Evolutionary conservation across 2,888 invertebrate genomes (phyloP).

Genomic region (Tinea trinotella): DNA sequence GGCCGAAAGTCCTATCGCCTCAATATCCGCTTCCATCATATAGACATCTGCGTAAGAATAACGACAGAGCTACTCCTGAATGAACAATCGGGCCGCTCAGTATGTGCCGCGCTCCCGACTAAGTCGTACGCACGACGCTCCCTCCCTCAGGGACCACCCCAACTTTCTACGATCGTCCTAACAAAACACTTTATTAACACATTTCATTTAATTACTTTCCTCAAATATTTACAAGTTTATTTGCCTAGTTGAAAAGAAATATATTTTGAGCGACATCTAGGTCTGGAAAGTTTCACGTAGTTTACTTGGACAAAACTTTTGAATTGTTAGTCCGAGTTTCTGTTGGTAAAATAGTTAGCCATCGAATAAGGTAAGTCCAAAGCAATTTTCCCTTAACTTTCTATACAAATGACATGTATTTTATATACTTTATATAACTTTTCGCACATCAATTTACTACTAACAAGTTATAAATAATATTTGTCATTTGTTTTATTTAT

Average conservation of each 20-base stretch:
- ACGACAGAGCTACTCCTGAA: constrained; percentile 55
- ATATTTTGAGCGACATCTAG: constrained; percentile 11
- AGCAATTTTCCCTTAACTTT: constrained; percentile 10
- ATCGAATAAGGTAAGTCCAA: constrained; percentile 17
- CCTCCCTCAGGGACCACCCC: constrained; percentile 29
- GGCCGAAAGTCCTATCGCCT: constrained; percentile 22
- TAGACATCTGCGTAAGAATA: constrained; percentile 67
- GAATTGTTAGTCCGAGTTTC: constrained; percentile 14
- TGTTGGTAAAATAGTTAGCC: constrained; percentile 14
- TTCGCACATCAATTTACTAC: neutral
- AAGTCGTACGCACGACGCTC: constrained; percentile 33
- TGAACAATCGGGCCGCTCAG: constrained; percentile 58
- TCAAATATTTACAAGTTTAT: neutral
- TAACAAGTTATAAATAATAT: too few relatives aligned
- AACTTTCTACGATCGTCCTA: constrained; percentile 40
- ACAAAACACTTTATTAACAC: constrained; percentile 10
- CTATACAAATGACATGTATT: constrained; percentile 1
- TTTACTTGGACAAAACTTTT: constrained; percentile 17
- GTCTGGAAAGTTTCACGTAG: constrained; percentile 14
- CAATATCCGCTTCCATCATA: constrained; percentile 35
- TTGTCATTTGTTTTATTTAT: too few relatives aligned
- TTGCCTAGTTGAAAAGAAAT: constrained; percentile 9
- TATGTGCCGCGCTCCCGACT: constrained; percentile 52
- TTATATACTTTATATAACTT: neutral
- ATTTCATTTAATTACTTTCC: constrained; percentile 3